Conservation (phyloP, 2,888 invertebrate genomes). For the Drosophila cyrtoloma region DNA sequence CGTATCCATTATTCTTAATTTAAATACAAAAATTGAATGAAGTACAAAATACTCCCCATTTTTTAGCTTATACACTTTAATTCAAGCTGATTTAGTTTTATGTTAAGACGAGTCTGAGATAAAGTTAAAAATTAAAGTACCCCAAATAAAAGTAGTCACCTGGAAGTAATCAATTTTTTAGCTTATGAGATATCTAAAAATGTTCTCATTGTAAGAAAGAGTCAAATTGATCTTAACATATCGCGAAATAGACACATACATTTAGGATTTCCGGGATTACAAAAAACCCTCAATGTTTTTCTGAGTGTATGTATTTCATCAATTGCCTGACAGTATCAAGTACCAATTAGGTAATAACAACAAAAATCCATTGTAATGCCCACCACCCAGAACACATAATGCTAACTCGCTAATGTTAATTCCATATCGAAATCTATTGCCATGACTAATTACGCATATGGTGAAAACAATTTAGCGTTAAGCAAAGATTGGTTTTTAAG, state of each 20-base stretch:
- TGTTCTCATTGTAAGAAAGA: not conserved
- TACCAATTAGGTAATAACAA: conserved; percentile 56
- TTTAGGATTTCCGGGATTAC: not conserved
- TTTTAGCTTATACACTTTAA: not conserved
- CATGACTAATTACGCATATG: conserved; percentile 56
- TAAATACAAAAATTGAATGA: not conserved
- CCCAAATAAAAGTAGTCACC: not conserved
- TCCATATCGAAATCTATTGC: conserved; percentile 17
- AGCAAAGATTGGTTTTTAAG: conserved; percentile 17
- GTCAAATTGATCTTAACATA: not conserved
- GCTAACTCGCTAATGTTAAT: conserved; percentile 16
- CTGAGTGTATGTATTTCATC: not conserved
- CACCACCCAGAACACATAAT: conserved; percentile 1
- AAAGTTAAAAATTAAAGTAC: not conserved
- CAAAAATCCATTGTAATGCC: conserved; percentile 50
- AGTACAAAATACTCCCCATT: not conserved
- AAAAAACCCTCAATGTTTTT: not conserved
- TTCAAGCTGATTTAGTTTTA: not conserved
- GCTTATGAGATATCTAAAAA: not conserved
- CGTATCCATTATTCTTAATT: not conserved
- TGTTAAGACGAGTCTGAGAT: not conserved
- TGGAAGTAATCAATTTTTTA: not conserved
- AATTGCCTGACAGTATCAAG: conserved; percentile 35
- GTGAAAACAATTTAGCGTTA: conserved; percentile 27
- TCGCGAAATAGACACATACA: not conserved